Percentiles rank a stretch among this genome's conserved stretches.
These are phyloP conservation scores for Maniola jurtina DNA, from an alignment of 1,140 invertebrate genomes.

Conservation along the genomic window DNA sequence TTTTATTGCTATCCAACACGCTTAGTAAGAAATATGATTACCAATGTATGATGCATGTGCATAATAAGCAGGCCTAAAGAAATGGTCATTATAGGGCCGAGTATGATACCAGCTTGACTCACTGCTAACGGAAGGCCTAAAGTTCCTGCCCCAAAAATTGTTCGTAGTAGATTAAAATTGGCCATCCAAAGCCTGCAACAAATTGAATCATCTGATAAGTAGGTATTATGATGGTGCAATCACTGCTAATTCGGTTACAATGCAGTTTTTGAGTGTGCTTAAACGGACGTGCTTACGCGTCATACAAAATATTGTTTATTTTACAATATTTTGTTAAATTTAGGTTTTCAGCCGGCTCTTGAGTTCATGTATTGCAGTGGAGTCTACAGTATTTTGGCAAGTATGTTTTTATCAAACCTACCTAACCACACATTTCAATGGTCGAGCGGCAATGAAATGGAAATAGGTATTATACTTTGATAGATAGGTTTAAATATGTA, in stretches of 20 bases:
- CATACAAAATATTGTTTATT: too few relatives aligned
- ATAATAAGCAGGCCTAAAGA: slow-evolving; percentile 41
- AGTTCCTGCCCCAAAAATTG: slow-evolving; percentile 49
- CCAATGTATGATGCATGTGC: slow-evolving; percentile 52
- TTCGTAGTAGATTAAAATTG: slow-evolving; percentile 51
- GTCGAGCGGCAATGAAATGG: not conserved
- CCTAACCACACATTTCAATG: not conserved
- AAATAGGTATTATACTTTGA: too few relatives aligned
- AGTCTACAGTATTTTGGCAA: too few relatives aligned
- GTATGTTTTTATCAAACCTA: too few relatives aligned
- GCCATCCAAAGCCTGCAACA: slow-evolving; percentile 54
- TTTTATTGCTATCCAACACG: not conserved
- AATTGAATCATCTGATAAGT: not conserved
- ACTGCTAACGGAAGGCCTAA: slow-evolving; percentile 51
- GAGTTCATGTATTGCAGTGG: too few relatives aligned
- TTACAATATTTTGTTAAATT: too few relatives aligned
- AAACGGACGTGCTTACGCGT: too few relatives aligned
- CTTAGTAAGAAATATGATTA: slow-evolving; percentile 24
- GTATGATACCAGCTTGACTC: slow-evolving; percentile 54
- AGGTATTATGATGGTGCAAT: too few relatives aligned
- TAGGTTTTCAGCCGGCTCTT: too few relatives aligned
- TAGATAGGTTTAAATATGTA: not conserved
- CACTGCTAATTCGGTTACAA: too few relatives aligned
- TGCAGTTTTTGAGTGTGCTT: too few relatives aligned
- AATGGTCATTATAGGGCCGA: slow-evolving; percentile 48